These are phyloP conservation scores for Aldrovandia affinis DNA, from an alignment of 2,797 vertebrate species.

Conservation along the genomic window DNA sequence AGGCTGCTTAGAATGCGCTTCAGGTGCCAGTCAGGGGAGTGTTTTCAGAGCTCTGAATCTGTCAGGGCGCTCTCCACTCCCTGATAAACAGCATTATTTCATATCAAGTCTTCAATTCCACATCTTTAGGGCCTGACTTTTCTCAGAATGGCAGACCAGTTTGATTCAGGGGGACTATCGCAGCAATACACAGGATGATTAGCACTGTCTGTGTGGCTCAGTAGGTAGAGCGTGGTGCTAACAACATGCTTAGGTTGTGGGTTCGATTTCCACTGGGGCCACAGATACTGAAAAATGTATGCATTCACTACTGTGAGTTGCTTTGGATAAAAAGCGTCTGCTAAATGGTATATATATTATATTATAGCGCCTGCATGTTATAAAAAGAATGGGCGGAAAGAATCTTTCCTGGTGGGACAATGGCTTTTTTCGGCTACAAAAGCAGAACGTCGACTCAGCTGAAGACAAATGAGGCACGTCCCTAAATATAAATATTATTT, in stretches of 20 bases:
- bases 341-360: too few species aligned
- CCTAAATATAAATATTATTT: not conserved
- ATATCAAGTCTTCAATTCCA: not conserved
- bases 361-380: slow-evolving; percentile 2
- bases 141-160: not conserved
- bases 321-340: too few species aligned
- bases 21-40: slow-evolving; percentile 50
- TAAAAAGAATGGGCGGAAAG: not conserved
- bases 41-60: slow-evolving; percentile 44
- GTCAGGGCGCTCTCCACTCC: slow-evolving; percentile 52
- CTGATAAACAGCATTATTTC: slow-evolving; percentile 42
- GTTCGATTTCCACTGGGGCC: too few species aligned
- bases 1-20: slow-evolving; percentile 61
- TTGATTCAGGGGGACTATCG: not conserved
- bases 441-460: not conserved
- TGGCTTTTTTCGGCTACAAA: not conserved
- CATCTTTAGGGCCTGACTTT: not conserved
- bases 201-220: too few species aligned
- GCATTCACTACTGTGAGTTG: too few species aligned
- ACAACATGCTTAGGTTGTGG: too few species aligned
- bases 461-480: not conserved
- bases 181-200: slow-evolving; percentile 40
- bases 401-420: not conserved
- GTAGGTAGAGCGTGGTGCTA: too few species aligned
- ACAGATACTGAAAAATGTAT: too few species aligned